phyloP scores from a whole-genome alignment of 1,140 invertebrate species.

The Propsilocerus akamusi region DNA sequence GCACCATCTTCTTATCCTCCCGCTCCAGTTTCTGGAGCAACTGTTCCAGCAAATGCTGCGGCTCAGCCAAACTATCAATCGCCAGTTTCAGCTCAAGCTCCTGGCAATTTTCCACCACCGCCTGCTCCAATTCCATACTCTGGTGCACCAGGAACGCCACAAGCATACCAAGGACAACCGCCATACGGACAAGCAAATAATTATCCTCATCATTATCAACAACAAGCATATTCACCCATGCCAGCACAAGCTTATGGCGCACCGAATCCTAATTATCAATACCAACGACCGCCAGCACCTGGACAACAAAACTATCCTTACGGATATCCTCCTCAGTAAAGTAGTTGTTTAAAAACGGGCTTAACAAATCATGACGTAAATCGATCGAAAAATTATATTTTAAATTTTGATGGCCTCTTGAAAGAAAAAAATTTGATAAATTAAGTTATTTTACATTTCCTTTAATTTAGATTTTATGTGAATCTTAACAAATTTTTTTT shows the following conservation, averaged over 20 bases:
- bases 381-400: no score
- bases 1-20: not conserved
- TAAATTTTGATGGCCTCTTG: no score
- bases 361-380: no score
- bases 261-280: not conserved
- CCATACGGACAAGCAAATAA: slow-evolving; percentile 12
- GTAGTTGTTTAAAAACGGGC: no score
- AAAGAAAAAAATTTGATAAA: no score
- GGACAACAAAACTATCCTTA: not conserved
- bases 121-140: not conserved
- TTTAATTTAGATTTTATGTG: no score
- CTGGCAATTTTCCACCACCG: not conserved
- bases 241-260: not conserved
- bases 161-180: slow-evolving; percentile 14
- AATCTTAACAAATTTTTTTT: no score
- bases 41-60: not conserved
- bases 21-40: not conserved
- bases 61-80: not conserved
- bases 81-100: not conserved
- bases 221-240: slow-evolving; percentile 18
- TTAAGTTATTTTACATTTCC: no score
- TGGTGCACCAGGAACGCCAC: slow-evolving; percentile 6
- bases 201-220: slow-evolving; percentile 18
- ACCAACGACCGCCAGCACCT: not conserved
- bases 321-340: not conserved